Percentiles rank a stretch among this genome's conserved stretches.
Conservation (phyloP, 1,140 invertebrate genomes). For the Zaprionus africanus region DNA sequence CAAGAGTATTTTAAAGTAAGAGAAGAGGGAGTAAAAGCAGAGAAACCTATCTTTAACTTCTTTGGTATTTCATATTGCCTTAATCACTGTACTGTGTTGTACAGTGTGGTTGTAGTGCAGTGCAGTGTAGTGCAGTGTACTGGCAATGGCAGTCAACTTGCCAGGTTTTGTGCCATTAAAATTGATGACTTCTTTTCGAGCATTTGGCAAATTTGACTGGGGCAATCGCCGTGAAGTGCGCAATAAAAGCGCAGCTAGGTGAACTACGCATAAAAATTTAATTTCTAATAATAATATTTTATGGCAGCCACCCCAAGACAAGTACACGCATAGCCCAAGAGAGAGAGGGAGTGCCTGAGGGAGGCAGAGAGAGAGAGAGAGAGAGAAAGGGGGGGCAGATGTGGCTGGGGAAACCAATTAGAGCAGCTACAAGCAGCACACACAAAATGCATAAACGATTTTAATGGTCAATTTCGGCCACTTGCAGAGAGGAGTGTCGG, state of each 20-base stretch:
- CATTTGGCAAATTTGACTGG: conserved; percentile 18
- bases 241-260: conserved; percentile 47
- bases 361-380: neutral
- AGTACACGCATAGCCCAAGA: neutral
- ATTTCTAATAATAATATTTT: conserved; percentile 67
- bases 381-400: neutral
- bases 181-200: conserved; percentile 45
- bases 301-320: conserved; percentile 32
- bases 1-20: neutral
- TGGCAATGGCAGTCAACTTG: conserved; percentile 3
- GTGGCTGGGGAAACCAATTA: conserved; percentile 46
- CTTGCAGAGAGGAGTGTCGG: conserved; percentile 1
- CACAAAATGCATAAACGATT: conserved; percentile 65
- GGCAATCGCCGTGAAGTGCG: conserved; percentile 47
- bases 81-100: neutral
- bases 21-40: neutral
- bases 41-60: too few species aligned
- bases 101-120: neutral
- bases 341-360: neutral
- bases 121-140: neutral
- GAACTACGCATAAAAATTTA: conserved; percentile 50
- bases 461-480: conserved; percentile 57
- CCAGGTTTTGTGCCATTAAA: conserved; percentile 40
- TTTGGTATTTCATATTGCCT: too few species aligned
- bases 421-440: conserved; percentile 49